Base-by-base conservation (phyloP, 2,797 vertebrate genomes). In the Silurus lanzhouensis region DNA sequence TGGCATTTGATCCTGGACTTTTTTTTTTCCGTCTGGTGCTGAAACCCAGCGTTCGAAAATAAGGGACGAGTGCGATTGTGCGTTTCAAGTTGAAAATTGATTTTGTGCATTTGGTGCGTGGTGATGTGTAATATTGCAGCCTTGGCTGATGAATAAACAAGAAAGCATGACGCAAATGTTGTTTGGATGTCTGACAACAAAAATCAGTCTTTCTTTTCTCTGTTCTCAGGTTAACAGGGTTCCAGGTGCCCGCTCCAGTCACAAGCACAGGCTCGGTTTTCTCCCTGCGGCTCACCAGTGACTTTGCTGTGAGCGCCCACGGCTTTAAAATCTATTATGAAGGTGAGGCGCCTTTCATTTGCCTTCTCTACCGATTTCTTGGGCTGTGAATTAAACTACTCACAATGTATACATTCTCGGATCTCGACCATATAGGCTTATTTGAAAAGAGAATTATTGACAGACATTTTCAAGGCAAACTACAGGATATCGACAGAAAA, bases 271-370 rank as follows among this genome's bases (percentile, higher is more conserved):
- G 97, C 89, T 97, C 97, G 83, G 97, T 99, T 88, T 98, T 99
- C 95, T 99, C 98, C 76, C 94, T 99, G 90, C 97, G 97, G 89
- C 95, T 99, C 93, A 99, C 98, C 92, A 99, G 98, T 93, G 98
- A 99, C 90, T 99, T 99, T 93, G 98, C 98, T 86, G 98, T 99
- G 89, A 99, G 98, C 88, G 98, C 98, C 91, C 98, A 99, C 84
- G 98, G 98, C 91, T 99, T 99, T 95, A 99, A 99, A 94, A 96
- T 96, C 84, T 96, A 96, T 92, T 99, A 99, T 92, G 97, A 99
- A 99, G 98, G 98, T 99, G 97, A 98, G 97, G 80, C 89, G 86
- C 9, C 38, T 58, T 86, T 86, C 15, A 27, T 66, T 83, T 68
- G 85, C 71, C 14, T 81, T 19, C 13, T 85, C 55, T 60, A 31